Evolutionary conservation across 2,888 invertebrate species (phyloP), one percentile per base, ranked within the genome.

Genomic region (Arrhopalites spinosus): DNA sequence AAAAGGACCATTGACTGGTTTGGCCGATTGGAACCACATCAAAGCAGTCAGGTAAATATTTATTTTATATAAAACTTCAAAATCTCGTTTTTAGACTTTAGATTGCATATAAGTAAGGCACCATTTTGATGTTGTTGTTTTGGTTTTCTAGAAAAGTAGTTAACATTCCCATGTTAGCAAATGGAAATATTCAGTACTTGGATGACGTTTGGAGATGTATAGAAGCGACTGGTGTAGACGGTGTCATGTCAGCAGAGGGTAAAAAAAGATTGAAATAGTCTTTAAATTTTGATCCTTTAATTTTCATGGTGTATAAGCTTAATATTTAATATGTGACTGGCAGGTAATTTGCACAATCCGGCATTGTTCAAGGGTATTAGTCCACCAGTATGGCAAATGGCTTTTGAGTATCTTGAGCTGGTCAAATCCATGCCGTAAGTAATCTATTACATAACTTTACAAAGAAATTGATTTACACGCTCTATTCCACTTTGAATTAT

Each of bases 281-380:
- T n/a, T n/a, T n/a, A n/a, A n/a, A n/a, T n/a, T n/a, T n/a, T n/a
- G n/a, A n/a, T n/a, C n/a, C n/a, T n/a, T n/a, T n/a, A n/a, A n/a
- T n/a, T n/a, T n/a, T n/a, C n/a, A n/a, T n/a, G n/a, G n/a, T n/a
- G n/a, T n/a, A n/a, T n/a, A n/a, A n/a, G n/a, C n/a, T n/a, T n/a
- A n/a, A n/a, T n/a, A n/a, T n/a, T n/a, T n/a, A n/a, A n/a, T n/a
- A n/a, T n/a, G n/a, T n/a, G n/a, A n/a, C n/a, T n/a, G n/a, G n/a
- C n/a, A 36, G 98, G 98, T 0, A 95, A 94, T 86, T 89, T 99
- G n/a, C 94, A 96, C 85, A 98, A 99, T 87, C 98, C 99, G n/a
- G 92, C 92, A 13, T 86, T 99, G 78, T 99, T 97, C 87, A 88
- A 90, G 83, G 91, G 93, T 82, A 84, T 83, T 17, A 84, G 85